Base-by-base conservation (phyloP, 2,888 invertebrate species). In the Ypsolopha sequella region DNA sequence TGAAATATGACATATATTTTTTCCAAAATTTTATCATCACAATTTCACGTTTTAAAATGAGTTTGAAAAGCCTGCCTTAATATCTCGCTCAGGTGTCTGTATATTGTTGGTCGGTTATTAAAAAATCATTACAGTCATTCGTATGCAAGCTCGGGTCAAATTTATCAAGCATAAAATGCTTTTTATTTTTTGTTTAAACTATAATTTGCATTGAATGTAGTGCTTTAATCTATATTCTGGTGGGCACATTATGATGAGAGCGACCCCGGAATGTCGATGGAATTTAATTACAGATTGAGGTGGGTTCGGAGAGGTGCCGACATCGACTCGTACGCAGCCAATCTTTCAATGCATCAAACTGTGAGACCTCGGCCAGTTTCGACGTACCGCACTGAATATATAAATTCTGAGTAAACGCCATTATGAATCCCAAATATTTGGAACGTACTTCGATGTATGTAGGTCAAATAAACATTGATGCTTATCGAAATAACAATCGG, bases 311-410 rank as follows among this genome's bases (percentile, higher is more conserved):
- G 35, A 46, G 46, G 46, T 46, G 46, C 46, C 46, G 46, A 46
- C 46, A 46, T 46, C 14, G 13, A 14, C 24, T 2, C 24, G 24
- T 24, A 24, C 24, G 24, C 24, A 24, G 24, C 24, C 24, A 43
- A 43, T 43, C 43, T 43, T 13, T 9, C 43, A 24, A 43, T 43
- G 13, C 43, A 43, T 43, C 43, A 43, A 24, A 24, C 24, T 24
- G 43, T 24, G 43, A 13, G 43, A n/a, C 14, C 43, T 24, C 24
- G 14, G 43, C 13, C 43, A 62, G 62, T 65, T 64, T 61, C 61
- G 57, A 56, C 66, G 63, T 60, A 62, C 59, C 64, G 64, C 62
- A 59, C 65, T 69, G 67, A 73, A 76, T 75, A 66, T 64, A 64
- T 63, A 74, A 71, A 58, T 63, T 51, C 38, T n/a, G 10, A 9